Conservation (phyloP, 2,113 vertebrate genomes). For the Poecile atricapillus region DNA sequence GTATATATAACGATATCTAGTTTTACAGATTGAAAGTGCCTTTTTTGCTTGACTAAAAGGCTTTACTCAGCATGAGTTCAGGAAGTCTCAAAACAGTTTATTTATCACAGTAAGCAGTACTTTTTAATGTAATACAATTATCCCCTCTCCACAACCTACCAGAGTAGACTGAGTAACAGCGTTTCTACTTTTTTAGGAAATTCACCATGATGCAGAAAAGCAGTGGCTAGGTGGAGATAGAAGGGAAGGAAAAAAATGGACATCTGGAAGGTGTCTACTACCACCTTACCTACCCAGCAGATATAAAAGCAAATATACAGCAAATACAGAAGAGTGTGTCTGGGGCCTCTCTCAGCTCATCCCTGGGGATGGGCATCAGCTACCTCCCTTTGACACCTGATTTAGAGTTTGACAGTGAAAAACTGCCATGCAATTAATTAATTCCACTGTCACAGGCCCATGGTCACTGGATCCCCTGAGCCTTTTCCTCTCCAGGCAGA, state of each 20-base stretch:
- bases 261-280: not conserved
- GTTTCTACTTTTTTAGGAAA: not conserved
- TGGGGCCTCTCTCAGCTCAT: not conserved
- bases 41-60: not conserved
- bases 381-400: not conserved
- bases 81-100: not conserved
- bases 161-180: not conserved
- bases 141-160: not conserved
- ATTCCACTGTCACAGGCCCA: no score
- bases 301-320: not conserved
- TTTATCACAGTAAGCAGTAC: accelerated
- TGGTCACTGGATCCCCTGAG: not conserved
- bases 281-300: not conserved
- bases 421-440: not conserved
- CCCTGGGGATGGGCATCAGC: not conserved
- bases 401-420: not conserved
- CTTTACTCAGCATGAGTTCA: not conserved
- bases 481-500: not conserved
- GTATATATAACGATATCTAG: accelerated
- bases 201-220: not conserved
- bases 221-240: not conserved
- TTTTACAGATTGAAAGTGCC: not conserved
- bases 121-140: not conserved
- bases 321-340: not conserved
- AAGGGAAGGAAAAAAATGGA: accelerated